Conservation (phyloP, 2,113 vertebrate species). For the Pachycephala philippinensis region DNA sequence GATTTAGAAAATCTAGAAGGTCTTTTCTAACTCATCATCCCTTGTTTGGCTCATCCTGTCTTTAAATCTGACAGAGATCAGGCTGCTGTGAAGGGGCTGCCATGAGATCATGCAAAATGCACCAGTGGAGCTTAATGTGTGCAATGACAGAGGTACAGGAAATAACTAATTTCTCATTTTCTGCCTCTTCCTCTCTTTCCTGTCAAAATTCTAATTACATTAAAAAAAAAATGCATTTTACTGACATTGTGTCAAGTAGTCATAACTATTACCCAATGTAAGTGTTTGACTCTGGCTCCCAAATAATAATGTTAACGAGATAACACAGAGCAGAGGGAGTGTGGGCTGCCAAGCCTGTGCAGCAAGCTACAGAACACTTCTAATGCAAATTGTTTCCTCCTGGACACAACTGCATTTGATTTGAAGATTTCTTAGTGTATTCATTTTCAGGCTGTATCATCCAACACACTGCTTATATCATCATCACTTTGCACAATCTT, state of each 20-base stretch:
- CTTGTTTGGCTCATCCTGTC: background rate
- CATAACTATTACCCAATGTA: background rate
- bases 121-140: slow-evolving; percentile 19
- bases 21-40: background rate
- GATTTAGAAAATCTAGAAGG: background rate
- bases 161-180: slow-evolving; percentile 55
- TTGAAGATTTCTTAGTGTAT: background rate
- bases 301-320: slow-evolving; percentile 49
- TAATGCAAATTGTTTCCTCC: slow-evolving; percentile 11
- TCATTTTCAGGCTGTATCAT: background rate
- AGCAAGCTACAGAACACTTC: background rate
- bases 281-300: slow-evolving; percentile 40
- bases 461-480: background rate
- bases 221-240: background rate
- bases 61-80: slow-evolving; percentile 7
- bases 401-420: slow-evolving; percentile 29
- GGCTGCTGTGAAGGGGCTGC: slow-evolving; percentile 24
- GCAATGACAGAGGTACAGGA: slow-evolving; percentile 54
- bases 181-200: slow-evolving; percentile 52
- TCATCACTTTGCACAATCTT: background rate
- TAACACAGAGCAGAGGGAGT: slow-evolving; percentile 16
- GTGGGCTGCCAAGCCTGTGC: slow-evolving; percentile 12
- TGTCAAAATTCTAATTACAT: slow-evolving; percentile 51
- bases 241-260: slow-evolving; percentile 45
- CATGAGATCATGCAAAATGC: slow-evolving; percentile 39